phyloP scores from a whole-genome alignment of 2,113 vertebrate genomes.

The Synodontis membranacea region DNA sequence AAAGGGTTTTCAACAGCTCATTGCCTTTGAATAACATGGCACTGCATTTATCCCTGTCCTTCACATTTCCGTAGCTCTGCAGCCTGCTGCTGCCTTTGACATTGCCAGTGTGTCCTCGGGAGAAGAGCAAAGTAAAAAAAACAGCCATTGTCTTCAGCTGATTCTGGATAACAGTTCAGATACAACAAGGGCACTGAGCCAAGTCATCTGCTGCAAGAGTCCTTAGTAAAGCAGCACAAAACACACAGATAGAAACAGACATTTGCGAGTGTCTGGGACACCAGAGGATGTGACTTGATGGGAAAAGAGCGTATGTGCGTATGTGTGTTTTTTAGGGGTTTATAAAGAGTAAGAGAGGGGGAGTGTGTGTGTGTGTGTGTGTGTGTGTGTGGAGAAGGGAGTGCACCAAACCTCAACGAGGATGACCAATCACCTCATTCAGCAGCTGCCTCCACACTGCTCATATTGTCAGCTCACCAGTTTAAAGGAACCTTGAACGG shows the following conservation, averaged over 20 bases:
- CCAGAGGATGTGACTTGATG: constrained; percentile 17
- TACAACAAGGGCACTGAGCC: constrained; percentile 56
- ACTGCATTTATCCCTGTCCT: constrained; percentile 59
- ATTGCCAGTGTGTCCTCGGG: constrained; percentile 55
- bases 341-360: constrained; percentile 39
- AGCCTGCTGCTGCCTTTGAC: constrained; percentile 50
- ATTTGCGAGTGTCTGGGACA: constrained; percentile 47
- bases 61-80: constrained; percentile 63
- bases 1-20: constrained; percentile 53
- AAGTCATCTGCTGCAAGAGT: constrained; percentile 53
- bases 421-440: constrained; percentile 79
- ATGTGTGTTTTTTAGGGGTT: constrained; percentile 32
- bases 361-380: constrained; percentile 36
- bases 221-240: constrained; percentile 47
- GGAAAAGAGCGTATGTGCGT: constrained; percentile 13
- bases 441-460: constrained; percentile 77
- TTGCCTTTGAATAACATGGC: constrained; percentile 55
- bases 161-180: constrained; percentile 64
- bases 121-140: constrained; percentile 56
- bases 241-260: constrained; percentile 57
- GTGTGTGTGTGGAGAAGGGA: constrained; percentile 46
- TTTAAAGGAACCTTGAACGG: constrained; percentile 81
- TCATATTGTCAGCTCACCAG: constrained; percentile 81
- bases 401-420: constrained; percentile 72
- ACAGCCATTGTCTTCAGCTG: constrained; percentile 62